Conservation (phyloP, 2,888 invertebrate species). For the Diloba caeruleocephala region DNA sequence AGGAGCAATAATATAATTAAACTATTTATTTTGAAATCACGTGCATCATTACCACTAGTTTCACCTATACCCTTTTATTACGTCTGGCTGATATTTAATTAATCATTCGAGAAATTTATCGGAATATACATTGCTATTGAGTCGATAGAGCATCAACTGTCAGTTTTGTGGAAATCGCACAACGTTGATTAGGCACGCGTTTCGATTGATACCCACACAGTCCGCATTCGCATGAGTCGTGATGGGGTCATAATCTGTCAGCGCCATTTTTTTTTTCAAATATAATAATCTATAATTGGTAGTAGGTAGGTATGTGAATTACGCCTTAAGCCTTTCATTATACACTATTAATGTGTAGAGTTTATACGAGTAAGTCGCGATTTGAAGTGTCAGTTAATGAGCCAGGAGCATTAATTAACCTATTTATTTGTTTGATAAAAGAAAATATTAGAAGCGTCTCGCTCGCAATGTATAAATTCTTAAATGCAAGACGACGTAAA, state of each 20-base stretch:
- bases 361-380: too few relatives aligned
- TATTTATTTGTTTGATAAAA: too few relatives aligned
- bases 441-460: too few relatives aligned
- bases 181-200: conserved; percentile 1
- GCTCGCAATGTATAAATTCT: too few relatives aligned
- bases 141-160: too few relatives aligned
- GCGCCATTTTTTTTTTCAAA: conserved; percentile 14
- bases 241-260: conserved; percentile 10
- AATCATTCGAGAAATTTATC: conserved; percentile 17
- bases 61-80: neutral
- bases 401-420: too few relatives aligned
- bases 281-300: conserved; percentile 4
- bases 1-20: conserved; percentile 9
- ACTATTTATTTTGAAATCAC: conserved; percentile 16
- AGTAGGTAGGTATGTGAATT: too few relatives aligned
- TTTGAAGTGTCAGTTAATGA: too few relatives aligned
- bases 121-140: conserved; percentile 14
- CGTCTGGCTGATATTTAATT: neutral
- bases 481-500: too few relatives aligned
- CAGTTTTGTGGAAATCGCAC: neutral
- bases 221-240: conserved; percentile 12
- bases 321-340: too few relatives aligned
- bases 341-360: too few relatives aligned
- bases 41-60: conserved; percentile 1
- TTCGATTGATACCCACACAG: neutral